These are phyloP conservation scores for Syngnathus scovelli DNA, from an alignment of 2,113 vertebrate genomes.

Conservation along the genomic window DNA sequence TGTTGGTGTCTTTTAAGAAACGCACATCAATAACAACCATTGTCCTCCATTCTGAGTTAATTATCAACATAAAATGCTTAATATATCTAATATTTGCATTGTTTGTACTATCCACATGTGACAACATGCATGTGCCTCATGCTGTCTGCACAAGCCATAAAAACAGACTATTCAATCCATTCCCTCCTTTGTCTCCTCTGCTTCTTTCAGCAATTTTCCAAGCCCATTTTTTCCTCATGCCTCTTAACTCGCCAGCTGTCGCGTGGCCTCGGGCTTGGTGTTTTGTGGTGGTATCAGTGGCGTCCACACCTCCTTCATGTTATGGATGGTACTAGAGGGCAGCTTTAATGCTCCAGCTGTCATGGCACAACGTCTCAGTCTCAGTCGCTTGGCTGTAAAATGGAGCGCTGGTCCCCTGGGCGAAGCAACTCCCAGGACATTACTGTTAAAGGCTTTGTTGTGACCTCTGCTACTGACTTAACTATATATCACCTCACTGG, in stretches of 20 bases:
- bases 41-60: too few relatives aligned
- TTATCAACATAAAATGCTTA: too few relatives aligned
- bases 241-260: constrained; percentile 61
- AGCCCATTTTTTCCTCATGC: constrained; percentile 44
- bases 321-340: constrained; percentile 56
- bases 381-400: constrained; percentile 70
- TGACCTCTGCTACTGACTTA: constrained; percentile 65
- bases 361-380: constrained; percentile 58
- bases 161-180: constrained; percentile 13
- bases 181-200: constrained; percentile 44
- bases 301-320: constrained; percentile 54
- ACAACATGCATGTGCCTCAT: not conserved
- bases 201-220: constrained; percentile 40
- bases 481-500: constrained; percentile 65
- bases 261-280: constrained; percentile 60
- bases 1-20: too few relatives aligned
- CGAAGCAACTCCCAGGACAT: constrained; percentile 64
- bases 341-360: constrained; percentile 65
- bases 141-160: not conserved
- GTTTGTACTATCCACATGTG: not conserved
- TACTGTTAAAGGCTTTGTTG: constrained; percentile 70
- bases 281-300: constrained; percentile 59
- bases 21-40: too few relatives aligned
- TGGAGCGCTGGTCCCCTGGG: constrained; percentile 65
- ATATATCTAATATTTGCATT: not conserved